Evolutionary conservation across 1,140 invertebrate species (phyloP).

Genomic region (Diachasma alloeum): DNA sequence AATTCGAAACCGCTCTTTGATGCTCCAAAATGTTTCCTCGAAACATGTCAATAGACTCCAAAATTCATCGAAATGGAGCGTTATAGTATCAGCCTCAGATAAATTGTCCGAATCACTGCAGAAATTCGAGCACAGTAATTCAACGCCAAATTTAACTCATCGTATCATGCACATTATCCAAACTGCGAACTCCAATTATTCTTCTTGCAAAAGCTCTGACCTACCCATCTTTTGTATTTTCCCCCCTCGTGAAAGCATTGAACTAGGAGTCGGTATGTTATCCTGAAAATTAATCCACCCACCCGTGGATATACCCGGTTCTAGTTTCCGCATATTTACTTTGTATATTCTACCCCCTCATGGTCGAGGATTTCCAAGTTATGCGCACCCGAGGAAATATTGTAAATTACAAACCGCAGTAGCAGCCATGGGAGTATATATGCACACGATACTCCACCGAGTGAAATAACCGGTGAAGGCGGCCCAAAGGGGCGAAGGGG

Average conservation of each 20-base stretch:
- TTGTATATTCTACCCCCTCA: neutral
- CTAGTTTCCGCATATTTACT: slow-evolving; percentile 11
- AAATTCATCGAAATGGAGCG: too few relatives aligned
- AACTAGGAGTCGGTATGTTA: slow-evolving; percentile 2
- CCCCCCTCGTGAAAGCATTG: neutral
- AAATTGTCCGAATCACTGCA: too few relatives aligned
- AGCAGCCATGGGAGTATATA: neutral
- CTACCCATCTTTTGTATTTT: neutral
- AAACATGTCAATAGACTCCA: too few relatives aligned
- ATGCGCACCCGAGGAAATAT: slow-evolving; percentile 16
- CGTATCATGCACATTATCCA: neutral
- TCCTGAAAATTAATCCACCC: slow-evolving; percentile 8
- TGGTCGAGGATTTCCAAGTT: slow-evolving; percentile 14
- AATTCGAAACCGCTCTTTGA: too few relatives aligned
- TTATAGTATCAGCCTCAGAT: too few relatives aligned
- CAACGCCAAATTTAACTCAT: neutral
- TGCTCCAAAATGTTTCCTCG: too few relatives aligned
- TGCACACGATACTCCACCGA: neutral
- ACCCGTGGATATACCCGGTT: neutral
- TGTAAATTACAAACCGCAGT: slow-evolving; percentile 13
- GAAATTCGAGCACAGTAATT: neutral
- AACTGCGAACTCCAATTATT: neutral
- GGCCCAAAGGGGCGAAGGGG: neutral
- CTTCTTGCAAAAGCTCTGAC: neutral
- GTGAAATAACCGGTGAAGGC: neutral